Conservation (phyloP, 2,113 vertebrate genomes). For the Zosterops borbonicus region DNA sequence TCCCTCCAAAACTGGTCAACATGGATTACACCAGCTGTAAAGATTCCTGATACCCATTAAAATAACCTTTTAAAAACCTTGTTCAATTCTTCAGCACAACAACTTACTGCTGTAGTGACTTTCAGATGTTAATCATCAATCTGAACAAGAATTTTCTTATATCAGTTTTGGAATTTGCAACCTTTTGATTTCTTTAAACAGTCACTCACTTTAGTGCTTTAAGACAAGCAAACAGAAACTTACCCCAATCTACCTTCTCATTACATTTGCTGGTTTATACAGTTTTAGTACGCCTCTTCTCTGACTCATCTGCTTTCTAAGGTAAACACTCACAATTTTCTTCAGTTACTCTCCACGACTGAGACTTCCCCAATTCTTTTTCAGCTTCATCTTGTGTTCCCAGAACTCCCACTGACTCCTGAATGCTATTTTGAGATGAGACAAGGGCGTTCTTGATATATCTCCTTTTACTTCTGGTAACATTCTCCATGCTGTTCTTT, state of each 20-base stretch:
- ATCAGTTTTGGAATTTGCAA: neutral
- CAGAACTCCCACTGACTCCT: slow-evolving; percentile 36
- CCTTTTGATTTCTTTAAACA: neutral
- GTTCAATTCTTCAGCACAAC: neutral
- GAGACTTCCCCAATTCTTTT: neutral
- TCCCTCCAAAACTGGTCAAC: neutral
- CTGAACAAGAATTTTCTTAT: neutral
- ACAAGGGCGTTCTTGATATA: neutral
- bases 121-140: neutral
- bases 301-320: slow-evolving; percentile 40
- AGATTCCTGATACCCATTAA: neutral
- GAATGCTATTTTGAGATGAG: slow-evolving; percentile 12
- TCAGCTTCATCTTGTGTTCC: neutral
- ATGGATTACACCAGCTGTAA: neutral
- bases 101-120: neutral
- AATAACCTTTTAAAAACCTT: neutral
- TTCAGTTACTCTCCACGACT: neutral
- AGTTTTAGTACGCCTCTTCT: neutral
- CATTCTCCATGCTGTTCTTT: neutral
- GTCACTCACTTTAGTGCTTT: neutral
- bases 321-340: slow-evolving; percentile 10
- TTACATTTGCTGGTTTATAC: neutral
- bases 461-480: neutral
- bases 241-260: neutral
- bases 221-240: neutral